Evolutionary conservation across 64 coral and sea anemone genomes (phyloP), one percentile per base, ranked within the genome.

Genomic region (Montipora cactus): DNA sequence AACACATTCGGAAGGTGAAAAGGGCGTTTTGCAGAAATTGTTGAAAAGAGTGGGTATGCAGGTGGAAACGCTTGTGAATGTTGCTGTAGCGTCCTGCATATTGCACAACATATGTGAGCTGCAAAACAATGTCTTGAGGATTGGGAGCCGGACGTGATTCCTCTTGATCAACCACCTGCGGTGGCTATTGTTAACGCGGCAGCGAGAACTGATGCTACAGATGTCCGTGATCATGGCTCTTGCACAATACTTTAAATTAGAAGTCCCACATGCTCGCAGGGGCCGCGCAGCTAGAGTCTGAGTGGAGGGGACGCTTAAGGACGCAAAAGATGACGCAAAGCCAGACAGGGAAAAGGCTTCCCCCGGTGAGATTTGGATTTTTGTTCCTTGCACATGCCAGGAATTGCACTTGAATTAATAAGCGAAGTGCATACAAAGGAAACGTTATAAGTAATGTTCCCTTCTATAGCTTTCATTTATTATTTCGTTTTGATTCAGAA

Each of bases 1-100:
- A 78, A 77, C 78, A 80, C 59, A 51, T 90, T 90, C 48, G 88
- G 76, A 79, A 90, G 88, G 59, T 90, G 76, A 76, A 90, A 90
- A 78, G 76, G 59, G 11, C 59, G 58, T 67, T 90, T 90, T 12
- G 22, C 53, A 51, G 48, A 79, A 50, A 80, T 68, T 90, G 67
- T 19, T 66, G 45, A 90, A 25, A 90, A 25, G 88, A 79, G 88
- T 90, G n/a, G 62, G 69, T 49, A 90, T 80, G 77, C 45, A 88
- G 74, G 71, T 88, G 44, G 64, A 23, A 74, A 53, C 70, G 48
- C 45, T 88, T 67, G 74, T 75, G 4, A 70, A 73, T 74, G 68
- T 88, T 68, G 15, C 49, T 52, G 85, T 75, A 22, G 85, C 47
- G 51, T 88, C 85, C 16, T 88, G 85, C 58, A 88, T 88, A 70